Conservation (phyloP, 2,888 invertebrate genomes). For the Drosophila anomelani region DNA sequence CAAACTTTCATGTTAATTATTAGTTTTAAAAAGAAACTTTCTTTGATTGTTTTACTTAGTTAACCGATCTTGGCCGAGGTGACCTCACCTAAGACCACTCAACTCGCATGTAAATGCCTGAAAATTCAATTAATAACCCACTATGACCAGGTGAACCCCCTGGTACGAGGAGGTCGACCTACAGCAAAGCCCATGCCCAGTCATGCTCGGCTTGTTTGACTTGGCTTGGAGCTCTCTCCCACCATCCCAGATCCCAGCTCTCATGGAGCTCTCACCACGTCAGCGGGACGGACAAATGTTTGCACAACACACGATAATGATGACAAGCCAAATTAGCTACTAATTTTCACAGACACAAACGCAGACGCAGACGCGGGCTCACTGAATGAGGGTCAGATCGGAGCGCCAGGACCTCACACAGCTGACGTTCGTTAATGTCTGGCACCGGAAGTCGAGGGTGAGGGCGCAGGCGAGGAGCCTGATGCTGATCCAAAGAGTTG, state of each 20-base stretch:
- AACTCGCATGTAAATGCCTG: constrained; percentile 50
- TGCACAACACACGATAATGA: constrained; percentile 79
- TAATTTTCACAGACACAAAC: constrained; percentile 66
- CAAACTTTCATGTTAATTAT: constrained; percentile 7
- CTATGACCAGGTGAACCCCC: constrained; percentile 39
- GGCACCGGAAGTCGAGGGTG: constrained; percentile 53
- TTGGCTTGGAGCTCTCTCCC: constrained; percentile 21
- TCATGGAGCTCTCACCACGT: constrained; percentile 34
- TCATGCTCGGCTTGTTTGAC: constrained; percentile 31
- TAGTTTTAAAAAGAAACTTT: constrained; percentile 27
- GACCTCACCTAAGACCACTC: constrained; percentile 15
- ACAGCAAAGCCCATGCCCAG: constrained; percentile 39
- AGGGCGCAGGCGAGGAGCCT: not conserved
- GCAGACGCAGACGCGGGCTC: not conserved
- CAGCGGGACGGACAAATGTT: constrained; percentile 73
- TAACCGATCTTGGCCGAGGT: not conserved
- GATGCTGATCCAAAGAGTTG: constrained; percentile 25
- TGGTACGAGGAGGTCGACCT: constrained; percentile 22
- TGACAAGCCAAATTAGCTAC: constrained; percentile 79
- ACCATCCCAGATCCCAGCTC: constrained; percentile 1
- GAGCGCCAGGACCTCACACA: constrained; percentile 73
- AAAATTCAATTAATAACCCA: constrained; percentile 58
- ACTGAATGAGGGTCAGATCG: constrained; percentile 50
- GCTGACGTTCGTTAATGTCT: constrained; percentile 60
- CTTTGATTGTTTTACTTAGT: constrained; percentile 17